Conservation (phyloP, 2,113 vertebrate genomes). For the Naja naja region DNA sequence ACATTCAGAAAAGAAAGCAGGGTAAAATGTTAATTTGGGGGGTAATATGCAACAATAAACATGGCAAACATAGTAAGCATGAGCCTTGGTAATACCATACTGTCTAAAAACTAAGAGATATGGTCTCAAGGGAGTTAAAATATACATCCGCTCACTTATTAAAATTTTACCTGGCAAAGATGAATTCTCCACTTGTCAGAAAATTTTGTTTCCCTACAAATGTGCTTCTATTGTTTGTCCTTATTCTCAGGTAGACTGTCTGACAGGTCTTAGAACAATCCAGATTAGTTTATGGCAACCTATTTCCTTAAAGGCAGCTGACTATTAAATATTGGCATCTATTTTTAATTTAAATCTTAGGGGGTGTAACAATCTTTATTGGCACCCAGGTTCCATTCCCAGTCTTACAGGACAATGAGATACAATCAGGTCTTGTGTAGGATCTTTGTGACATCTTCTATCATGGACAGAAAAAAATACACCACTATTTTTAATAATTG, state of each 20-base stretch:
- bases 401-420: background rate
- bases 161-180: background rate
- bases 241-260: background rate
- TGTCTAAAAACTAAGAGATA: background rate
- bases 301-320: background rate
- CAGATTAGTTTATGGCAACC: background rate
- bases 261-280: background rate
- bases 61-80: background rate
- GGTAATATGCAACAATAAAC: background rate
- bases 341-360: background rate
- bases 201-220: background rate
- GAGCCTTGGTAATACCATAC: background rate
- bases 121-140: background rate
- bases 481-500: background rate
- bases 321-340: background rate
- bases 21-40: slow-evolving; percentile 1
- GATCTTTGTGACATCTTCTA: background rate
- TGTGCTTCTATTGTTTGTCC: background rate
- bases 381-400: background rate
- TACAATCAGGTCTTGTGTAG: background rate
- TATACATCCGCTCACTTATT: background rate
- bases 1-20: background rate
- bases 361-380: background rate
- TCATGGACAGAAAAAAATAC: background rate
- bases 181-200: background rate